These are phyloP conservation scores for Lissocephala sabroskyi DNA, from an alignment of 2,888 invertebrate genomes.

Conservation along the genomic window DNA sequence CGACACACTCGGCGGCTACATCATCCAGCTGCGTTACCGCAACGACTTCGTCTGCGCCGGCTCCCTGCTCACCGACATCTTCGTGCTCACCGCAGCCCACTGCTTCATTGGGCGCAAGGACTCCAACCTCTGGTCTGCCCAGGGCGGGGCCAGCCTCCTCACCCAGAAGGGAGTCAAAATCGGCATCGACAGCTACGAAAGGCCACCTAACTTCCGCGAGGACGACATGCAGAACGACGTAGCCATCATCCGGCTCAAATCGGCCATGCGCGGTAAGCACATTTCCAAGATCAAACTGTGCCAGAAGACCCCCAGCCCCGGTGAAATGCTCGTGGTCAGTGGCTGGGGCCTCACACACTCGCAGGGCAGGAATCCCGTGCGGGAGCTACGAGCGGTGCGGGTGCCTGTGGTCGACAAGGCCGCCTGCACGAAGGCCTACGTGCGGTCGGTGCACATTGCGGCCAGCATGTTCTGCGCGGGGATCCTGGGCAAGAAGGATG, in stretches of 20 bases:
- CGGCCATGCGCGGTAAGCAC: constrained; percentile 12
- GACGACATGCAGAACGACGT: constrained; percentile 41
- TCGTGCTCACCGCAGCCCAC: constrained; percentile 43
- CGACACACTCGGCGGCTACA: constrained; percentile 33
- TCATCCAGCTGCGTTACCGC: constrained; percentile 29
- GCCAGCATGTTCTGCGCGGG: constrained; percentile 57
- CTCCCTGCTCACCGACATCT: constrained; percentile 15
- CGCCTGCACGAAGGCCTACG: constrained; percentile 22
- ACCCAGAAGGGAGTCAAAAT: constrained; percentile 1
- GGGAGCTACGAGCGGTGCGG: constrained; percentile 17
- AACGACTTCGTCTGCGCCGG: constrained; percentile 36
- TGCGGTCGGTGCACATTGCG: constrained; percentile 4
- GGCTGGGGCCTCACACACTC: constrained; percentile 39
- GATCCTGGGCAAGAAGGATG: constrained; percentile 38
- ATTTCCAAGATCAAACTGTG: constrained; percentile 22
- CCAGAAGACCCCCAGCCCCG: background rate
- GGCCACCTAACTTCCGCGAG: constrained; percentile 15
- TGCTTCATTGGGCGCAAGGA: constrained; percentile 22
- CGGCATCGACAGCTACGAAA: constrained; percentile 7
- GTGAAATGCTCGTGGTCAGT: constrained; percentile 15
- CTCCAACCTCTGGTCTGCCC: background rate
- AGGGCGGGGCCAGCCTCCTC: constrained; percentile 30
- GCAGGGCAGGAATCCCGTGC: background rate
- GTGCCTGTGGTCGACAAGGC: constrained; percentile 27
- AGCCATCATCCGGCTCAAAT: constrained; percentile 18